Evolutionary conservation across 2,888 invertebrate genomes (phyloP).

Genomic region (Drosophila paranaensis): DNA sequence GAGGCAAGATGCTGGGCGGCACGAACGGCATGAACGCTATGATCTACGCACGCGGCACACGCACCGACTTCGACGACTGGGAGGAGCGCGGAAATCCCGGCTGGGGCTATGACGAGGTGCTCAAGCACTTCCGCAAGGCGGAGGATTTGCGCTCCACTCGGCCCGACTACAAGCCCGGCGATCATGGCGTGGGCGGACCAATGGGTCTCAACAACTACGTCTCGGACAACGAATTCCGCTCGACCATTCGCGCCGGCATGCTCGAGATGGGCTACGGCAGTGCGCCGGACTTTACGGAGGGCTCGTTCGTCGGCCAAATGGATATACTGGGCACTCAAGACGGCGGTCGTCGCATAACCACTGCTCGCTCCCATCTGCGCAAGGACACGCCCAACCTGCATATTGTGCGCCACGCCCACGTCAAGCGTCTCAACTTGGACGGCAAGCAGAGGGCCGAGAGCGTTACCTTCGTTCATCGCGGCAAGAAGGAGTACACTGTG

Average conservation of each 20-base stretch:
- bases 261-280: constrained; percentile 92
- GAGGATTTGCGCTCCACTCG: constrained; percentile 87
- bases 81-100: constrained; percentile 87
- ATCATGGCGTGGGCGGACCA: constrained; percentile 88
- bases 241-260: constrained; percentile 91
- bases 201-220: constrained; percentile 86
- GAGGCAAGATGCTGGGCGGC: constrained; percentile 89
- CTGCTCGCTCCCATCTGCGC: constrained; percentile 90
- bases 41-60: constrained; percentile 89
- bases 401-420: constrained; percentile 87
- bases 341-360: constrained; percentile 91
- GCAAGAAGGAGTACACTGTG: constrained; percentile 85
- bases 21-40: constrained; percentile 88
- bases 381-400: constrained; percentile 87
- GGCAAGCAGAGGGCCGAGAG: constrained; percentile 85
- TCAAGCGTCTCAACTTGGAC: constrained; percentile 87
- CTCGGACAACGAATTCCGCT: constrained; percentile 89
- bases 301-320: constrained; percentile 93
- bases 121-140: constrained; percentile 93
- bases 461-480: constrained; percentile 85
- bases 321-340: constrained; percentile 93
- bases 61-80: constrained; percentile 89
- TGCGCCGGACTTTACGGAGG: constrained; percentile 92
- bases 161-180: constrained; percentile 68
- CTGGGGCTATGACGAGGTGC: constrained; percentile 91